phyloP scores from a whole-genome alignment of 2,797 vertebrate genomes.

The Thaleichthys pacificus region DNA sequence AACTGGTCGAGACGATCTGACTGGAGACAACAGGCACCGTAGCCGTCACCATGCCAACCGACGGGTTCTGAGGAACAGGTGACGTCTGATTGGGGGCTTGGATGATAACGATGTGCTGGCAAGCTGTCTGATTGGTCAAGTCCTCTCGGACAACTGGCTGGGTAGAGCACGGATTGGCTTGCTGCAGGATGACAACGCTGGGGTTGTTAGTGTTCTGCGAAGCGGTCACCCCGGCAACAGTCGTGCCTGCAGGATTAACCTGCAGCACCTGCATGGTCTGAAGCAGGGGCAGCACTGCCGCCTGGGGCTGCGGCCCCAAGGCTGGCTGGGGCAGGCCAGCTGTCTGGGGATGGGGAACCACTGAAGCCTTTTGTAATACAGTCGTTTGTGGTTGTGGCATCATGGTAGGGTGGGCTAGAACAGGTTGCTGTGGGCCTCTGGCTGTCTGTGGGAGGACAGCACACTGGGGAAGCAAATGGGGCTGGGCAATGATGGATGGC shows the following conservation, averaged over 20 bases:
- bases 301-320: conserved; percentile 65
- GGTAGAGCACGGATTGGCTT: conserved; percentile 80
- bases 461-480: conserved; percentile 59
- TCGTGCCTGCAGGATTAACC: conserved; percentile 81
- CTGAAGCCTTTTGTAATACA: conserved; percentile 62
- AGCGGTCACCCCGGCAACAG: conserved; percentile 73
- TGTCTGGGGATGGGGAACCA: conserved; percentile 62
- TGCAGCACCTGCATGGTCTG: conserved; percentile 97
- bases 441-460: conserved; percentile 69
- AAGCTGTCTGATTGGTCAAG: conserved; percentile 83
- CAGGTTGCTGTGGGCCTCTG: conserved; percentile 62
- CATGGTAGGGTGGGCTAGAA: conserved; percentile 61
- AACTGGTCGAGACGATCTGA: conserved; percentile 72
- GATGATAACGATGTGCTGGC: conserved; percentile 98
- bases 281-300: conserved; percentile 86
- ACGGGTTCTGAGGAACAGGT: conserved; percentile 79
- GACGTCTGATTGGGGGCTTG: conserved; percentile 88
- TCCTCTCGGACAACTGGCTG: conserved; percentile 86
- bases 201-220: conserved; percentile 83
- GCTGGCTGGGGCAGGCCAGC: conserved; percentile 46
- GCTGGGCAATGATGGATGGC: conserved; percentile 56
- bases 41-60: conserved; percentile 78
- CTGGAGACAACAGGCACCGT: conserved; percentile 73
- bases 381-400: conserved; percentile 66
- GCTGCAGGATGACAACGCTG: conserved; percentile 95